Conservation (phyloP, 1,140 invertebrate species). For the Drosophila takahashii region DNA sequence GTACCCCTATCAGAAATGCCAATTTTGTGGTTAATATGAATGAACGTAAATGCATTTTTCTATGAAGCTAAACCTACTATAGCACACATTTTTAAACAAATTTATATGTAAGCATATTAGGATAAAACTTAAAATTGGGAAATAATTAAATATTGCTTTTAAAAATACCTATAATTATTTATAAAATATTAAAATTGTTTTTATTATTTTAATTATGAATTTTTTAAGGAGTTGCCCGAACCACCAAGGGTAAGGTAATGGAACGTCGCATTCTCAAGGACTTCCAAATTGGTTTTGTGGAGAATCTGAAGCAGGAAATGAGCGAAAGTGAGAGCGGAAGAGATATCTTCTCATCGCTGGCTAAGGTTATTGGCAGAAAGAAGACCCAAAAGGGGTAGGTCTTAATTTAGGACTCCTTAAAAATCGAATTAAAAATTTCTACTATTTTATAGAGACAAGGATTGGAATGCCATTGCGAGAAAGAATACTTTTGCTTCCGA, state of each 20-base stretch:
- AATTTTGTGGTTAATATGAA: not conserved
- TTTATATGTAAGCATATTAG: too few species aligned
- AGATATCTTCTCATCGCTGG: slow-evolving; percentile 92
- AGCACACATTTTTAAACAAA: not conserved
- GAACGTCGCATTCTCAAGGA: slow-evolving; percentile 94
- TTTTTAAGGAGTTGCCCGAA: slow-evolving; percentile 87
- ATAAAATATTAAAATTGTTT: not conserved
- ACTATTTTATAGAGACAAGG: slow-evolving; percentile 86
- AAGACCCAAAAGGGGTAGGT: slow-evolving; percentile 86
- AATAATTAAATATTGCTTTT: not conserved
- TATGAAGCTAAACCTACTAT: not conserved
- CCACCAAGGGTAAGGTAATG: slow-evolving; percentile 93
- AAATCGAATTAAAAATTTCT: not conserved
- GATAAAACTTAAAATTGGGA: too few species aligned
- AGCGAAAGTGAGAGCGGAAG: slow-evolving; percentile 88
- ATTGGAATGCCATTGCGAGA: slow-evolving; percentile 93
- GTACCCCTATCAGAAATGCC: not conserved
- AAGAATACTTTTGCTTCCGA: slow-evolving; percentile 89
- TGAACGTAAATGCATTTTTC: not conserved
- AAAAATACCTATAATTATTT: not conserved
- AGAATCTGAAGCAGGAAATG: slow-evolving; percentile 91
- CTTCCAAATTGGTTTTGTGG: slow-evolving; percentile 95
- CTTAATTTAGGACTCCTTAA: too few species aligned
- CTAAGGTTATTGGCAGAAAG: slow-evolving; percentile 90
- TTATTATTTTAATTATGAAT: not conserved